Evolutionary conservation across 2,797 vertebrate genomes (phyloP).

Genomic region (Tragelaphus oryx): DNA sequence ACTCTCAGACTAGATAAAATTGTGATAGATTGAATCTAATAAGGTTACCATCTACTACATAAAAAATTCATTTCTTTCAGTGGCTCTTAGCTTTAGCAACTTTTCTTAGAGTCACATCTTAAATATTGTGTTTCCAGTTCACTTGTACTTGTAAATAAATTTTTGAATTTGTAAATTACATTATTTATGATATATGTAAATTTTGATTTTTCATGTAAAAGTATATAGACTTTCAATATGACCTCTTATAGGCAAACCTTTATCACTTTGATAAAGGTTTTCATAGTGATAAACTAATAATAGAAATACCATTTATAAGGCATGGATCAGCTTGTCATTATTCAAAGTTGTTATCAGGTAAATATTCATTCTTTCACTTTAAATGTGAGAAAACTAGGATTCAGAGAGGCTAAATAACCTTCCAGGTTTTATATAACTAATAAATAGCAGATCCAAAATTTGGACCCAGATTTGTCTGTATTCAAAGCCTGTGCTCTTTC

Average conservation of each 20-base stretch:
- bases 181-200: background rate
- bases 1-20: slow-evolving; percentile 48
- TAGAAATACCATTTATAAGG: background rate
- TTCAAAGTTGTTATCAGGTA: background rate
- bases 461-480: background rate
- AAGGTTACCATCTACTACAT: slow-evolving; percentile 40
- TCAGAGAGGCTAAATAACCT: background rate
- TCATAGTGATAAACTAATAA: background rate
- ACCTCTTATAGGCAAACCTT: background rate
- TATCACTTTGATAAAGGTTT: background rate
- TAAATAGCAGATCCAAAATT: background rate
- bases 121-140: background rate
- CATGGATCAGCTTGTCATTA: background rate
- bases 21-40: slow-evolving; percentile 40
- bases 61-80: slow-evolving; percentile 23
- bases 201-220: background rate
- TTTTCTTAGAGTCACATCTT: background rate
- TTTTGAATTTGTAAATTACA: background rate
- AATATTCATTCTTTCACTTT: slow-evolving; percentile 11
- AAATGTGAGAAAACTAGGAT: background rate
- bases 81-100: background rate
- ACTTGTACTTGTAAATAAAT: background rate
- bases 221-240: background rate
- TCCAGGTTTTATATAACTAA: background rate
- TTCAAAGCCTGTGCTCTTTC: background rate